phyloP scores from a whole-genome alignment of 2,797 vertebrate genomes.

The Aeoliscus strigatus region DNA sequence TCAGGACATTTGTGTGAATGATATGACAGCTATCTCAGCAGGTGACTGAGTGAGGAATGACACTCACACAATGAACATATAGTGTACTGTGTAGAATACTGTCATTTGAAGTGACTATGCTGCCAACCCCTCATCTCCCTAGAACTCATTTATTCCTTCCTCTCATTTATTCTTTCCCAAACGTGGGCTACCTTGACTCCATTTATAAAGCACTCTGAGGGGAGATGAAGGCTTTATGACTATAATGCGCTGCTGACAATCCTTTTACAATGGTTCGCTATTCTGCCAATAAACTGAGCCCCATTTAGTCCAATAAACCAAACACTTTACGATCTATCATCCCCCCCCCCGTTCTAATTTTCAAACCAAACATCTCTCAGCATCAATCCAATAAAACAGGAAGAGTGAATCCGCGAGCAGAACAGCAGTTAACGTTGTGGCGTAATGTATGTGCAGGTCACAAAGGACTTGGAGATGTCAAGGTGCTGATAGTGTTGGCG shows the following conservation, averaged over 20 bases:
- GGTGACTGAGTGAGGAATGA: no score
- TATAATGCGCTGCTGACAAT: conserved; percentile 19
- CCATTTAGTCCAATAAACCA: conserved; percentile 60
- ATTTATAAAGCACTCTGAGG: neutral
- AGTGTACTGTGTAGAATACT: no score
- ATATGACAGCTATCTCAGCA: no score
- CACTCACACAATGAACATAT: no score
- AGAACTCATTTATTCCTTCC: conserved; percentile 1
- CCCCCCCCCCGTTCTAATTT: conserved; percentile 24
- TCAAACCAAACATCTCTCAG: conserved; percentile 25
- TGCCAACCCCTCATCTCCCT: no score
- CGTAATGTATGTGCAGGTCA: conserved; percentile 36
- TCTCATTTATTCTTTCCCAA: conserved; percentile 11
- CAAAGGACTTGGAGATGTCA: conserved; percentile 25
- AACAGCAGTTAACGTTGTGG: conserved; percentile 26
- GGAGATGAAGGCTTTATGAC: conserved; percentile 17
- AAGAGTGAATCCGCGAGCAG: conserved; percentile 28
- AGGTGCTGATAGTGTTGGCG: conserved; percentile 15
- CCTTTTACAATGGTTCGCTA: conserved; percentile 16
- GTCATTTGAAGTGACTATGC: no score
- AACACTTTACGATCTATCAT: conserved; percentile 50
- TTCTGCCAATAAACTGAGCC: conserved; percentile 46
- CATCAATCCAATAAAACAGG: conserved; percentile 35
- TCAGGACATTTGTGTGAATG: no score
- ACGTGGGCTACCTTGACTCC: conserved; percentile 1